Evolutionary conservation across 2,113 vertebrate species (phyloP), one percentile per base, ranked within the genome.

Genomic region (Orthonyx spaldingii): DNA sequence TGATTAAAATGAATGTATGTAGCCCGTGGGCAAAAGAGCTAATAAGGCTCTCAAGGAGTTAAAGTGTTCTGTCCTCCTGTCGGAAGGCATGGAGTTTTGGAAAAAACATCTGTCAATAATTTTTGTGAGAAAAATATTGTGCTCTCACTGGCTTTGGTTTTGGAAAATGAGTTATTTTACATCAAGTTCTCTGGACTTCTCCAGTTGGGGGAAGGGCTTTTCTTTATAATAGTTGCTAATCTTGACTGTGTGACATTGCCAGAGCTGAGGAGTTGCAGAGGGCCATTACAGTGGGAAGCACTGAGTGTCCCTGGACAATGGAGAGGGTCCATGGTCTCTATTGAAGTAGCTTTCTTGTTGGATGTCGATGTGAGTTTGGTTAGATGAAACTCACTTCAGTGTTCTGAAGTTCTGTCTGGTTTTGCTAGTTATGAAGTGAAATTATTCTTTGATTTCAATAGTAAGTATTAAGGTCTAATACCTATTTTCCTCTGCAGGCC

Each of bases 61-160:
- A 9, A 80, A 76, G 12, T 52, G 46, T 39, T 87, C 26, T 60
- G 41, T 52, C 16, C 11, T 72, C 24, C 30, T 56, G 16, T 77
- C 0, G 0, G 35, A 68, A 65, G 26, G 21, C 5, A 24, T 4
- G 59, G 16, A 1, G 0, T 77, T 84, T 82, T 84, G 47, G 35
- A 88, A 92, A 74, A 65, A 8, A 5, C 52, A 44, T 56, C 28
- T 82, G 42, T 39, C 64, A 70, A 2, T 75, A 66, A 23, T 60
- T 90, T 81, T 44, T 42, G 5, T 64, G 39, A 81, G 55, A 77
- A 80, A 81, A 87, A 56, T 69, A 49, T 4, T 21, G 28, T 60
- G 5, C 19, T 47, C 20, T 83, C 32, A 13, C 2, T 4, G 37
- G 46, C n/a, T 32, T 74, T 65, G 46, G 8, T 65, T 94, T 94